phyloP scores from a whole-genome alignment of 2,797 vertebrate genomes.

The Florisuga fusca region DNA sequence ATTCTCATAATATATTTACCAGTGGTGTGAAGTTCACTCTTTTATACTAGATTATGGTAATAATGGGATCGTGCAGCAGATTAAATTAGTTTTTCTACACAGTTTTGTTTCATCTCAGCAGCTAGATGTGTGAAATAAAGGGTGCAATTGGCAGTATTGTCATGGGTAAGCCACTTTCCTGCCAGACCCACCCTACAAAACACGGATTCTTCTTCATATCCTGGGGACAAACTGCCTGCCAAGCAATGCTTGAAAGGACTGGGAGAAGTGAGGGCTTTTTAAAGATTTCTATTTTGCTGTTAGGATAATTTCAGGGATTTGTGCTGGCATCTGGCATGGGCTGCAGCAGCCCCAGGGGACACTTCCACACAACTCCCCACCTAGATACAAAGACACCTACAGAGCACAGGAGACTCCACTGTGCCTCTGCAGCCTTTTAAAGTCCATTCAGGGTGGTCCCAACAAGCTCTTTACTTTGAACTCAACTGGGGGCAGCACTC shows the following conservation, averaged over 20 bases:
- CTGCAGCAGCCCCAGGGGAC: background rate
- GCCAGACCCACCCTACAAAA: constrained; percentile 22
- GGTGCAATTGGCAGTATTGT: constrained; percentile 50
- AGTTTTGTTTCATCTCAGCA: constrained; percentile 56
- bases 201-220: background rate
- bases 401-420: background rate
- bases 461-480: background rate
- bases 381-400: background rate
- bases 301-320: background rate
- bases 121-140: constrained; percentile 53
- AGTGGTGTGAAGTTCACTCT: constrained; percentile 49
- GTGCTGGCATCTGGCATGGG: background rate
- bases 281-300: background rate
- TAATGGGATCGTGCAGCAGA: constrained; percentile 41
- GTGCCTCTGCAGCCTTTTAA: background rate
- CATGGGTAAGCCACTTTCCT: constrained; percentile 5
- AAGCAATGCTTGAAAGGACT: background rate
- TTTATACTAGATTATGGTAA: constrained; percentile 56
- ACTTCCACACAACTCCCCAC: background rate
- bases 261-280: background rate
- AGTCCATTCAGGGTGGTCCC: background rate
- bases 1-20: constrained; percentile 58
- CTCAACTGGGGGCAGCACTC: background rate
- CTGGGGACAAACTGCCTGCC: background rate
- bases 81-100: constrained; percentile 61